Base-by-base conservation (phyloP, 2,888 invertebrate genomes). In the Thera obeliscata region DNA sequence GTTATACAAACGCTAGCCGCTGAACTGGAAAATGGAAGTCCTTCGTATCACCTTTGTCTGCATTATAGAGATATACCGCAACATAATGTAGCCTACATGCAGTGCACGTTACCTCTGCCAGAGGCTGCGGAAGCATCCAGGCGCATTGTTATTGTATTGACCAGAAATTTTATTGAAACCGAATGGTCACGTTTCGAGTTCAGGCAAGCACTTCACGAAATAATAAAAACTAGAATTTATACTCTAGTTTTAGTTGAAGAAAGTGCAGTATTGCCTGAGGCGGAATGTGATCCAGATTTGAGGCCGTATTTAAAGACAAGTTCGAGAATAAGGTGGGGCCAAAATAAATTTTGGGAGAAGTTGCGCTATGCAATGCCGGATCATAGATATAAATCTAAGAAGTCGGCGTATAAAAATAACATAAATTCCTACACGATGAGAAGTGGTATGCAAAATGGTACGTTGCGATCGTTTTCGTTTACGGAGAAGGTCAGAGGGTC, bases 121-220 rank as follows among this genome's bases (percentile, higher is more conserved):
- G 97, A 97, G 85, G 98, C 98, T n/a, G 97, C 98, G 54, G 97
- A 98, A 78, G 97, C 97, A 50, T 97, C 98, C 72, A 95, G 97
- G 65, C 95, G 98, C 72, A 97, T 98, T 74, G 95, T 99, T 74
- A 94, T 98, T 76, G 96, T 98, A 58, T 92, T 99, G 60, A 98
- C 98, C 7, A 95, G 97, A 76, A 97, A 98, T 88, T 98, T 98
- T 85, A 94, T 98, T 75, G 96, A 97, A 88, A 98, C 98, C 52
- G 98, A 98, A 88, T 99, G 98, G 98, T 96, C 97, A 75, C 96
- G 97, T 71, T 96, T 96, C 82, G 98, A 98, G 85, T 96, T 98
- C 87, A 96, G 98, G 60, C 97, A 97, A 80, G 97, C 98, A 9
- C 95, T 98, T 74, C 98, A 98, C 87, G 97, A 98, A 85, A 96